Evolutionary conservation across 2,797 vertebrate species (phyloP), one percentile per base, ranked within the genome.

Genomic region (Diplodus sargus): DNA sequence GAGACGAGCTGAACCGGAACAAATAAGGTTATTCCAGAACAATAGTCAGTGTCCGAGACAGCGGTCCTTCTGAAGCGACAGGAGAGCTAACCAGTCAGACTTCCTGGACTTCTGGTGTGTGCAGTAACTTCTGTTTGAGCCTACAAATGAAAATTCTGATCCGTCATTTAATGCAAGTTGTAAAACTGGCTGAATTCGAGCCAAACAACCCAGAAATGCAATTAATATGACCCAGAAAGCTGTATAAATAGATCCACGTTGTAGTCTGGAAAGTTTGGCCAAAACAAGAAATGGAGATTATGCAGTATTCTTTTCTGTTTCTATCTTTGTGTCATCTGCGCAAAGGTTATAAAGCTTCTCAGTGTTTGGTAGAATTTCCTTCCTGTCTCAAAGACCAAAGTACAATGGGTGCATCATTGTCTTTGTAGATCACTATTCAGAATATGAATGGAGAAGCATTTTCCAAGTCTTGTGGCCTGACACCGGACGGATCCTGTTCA

Each of bases 21-120:
- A 81, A 77, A 87, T 76, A 17, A 45, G 30, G 69, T 81, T 67
- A 71, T 83, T 87, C 61, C 77, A 72, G 64, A 81, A 74, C 65
- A 75, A 45, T 6, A 43, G 60, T 69, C 57, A 66, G 52, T 4
- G 63, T 68, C 15, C 4, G 43, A 52, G 52, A 51, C 53, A 11
- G 7, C 12, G 12, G 54, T 66, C 25, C 8, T 7, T 56, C 48
- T 75, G 22, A 72, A 45, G 30, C 43, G 48, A 85, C 52, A n/a
- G 34, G 57, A 49, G 9, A 64, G 39, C n/a, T 76, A 54, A 76
- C n/a, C 23, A 61, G 58, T 66, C 30, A 64, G 8, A 51, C 2
- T 42, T 20, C 47, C 11, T 67, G 14, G 51, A 13, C 57, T 47
- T 16, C 4, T 25, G 53, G 1, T 9, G 48, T 30, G 25, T 57